Evolutionary conservation across 2,888 invertebrate genomes (phyloP).

Genomic region (Cremastobaeus sp.): DNA sequence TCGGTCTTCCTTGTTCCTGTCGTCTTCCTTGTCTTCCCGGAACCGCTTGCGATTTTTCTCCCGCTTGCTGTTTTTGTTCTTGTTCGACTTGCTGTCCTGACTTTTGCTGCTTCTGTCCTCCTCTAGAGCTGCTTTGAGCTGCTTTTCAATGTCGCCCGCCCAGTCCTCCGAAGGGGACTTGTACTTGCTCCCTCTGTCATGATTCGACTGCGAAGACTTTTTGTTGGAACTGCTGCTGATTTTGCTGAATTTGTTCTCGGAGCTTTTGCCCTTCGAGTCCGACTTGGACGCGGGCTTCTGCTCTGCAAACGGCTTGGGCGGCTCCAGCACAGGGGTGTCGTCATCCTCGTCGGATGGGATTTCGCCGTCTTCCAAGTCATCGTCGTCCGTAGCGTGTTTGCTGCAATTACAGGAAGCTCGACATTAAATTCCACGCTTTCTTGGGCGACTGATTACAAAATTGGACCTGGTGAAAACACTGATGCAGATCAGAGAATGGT

Average conservation of each 20-base stretch:
- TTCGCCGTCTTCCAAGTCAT: constrained; percentile 92
- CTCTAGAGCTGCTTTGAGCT: constrained; percentile 86
- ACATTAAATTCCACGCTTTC: too few species aligned
- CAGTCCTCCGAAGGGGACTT: constrained; percentile 84
- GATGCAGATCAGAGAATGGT: too few species aligned
- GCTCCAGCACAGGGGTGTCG: constrained; percentile 68
- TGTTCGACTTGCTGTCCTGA: constrained; percentile 70
- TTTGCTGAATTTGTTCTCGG: constrained; percentile 71
- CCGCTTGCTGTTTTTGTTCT: constrained; percentile 69
- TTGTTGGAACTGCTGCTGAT: constrained; percentile 65
- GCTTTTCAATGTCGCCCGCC: constrained; percentile 88
- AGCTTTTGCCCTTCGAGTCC: constrained; percentile 73
- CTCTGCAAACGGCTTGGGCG: constrained; percentile 68
- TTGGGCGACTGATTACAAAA: too few species aligned
- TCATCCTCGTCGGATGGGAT: constrained; percentile 86
- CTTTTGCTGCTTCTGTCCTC: constrained; percentile 80
- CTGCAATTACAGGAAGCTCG: constrained; percentile 48
- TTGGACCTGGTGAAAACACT: too few species aligned
- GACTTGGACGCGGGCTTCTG: too few species aligned
- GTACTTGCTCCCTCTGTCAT: constrained; percentile 79
- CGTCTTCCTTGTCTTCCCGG: constrained; percentile 79
- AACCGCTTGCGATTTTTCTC: constrained; percentile 71
- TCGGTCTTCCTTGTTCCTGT: constrained; percentile 80
- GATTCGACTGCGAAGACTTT: constrained; percentile 66
- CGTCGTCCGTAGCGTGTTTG: constrained; percentile 72